Conservation (phyloP, 2,888 invertebrate species). For the Scaptomyza flava region DNA sequence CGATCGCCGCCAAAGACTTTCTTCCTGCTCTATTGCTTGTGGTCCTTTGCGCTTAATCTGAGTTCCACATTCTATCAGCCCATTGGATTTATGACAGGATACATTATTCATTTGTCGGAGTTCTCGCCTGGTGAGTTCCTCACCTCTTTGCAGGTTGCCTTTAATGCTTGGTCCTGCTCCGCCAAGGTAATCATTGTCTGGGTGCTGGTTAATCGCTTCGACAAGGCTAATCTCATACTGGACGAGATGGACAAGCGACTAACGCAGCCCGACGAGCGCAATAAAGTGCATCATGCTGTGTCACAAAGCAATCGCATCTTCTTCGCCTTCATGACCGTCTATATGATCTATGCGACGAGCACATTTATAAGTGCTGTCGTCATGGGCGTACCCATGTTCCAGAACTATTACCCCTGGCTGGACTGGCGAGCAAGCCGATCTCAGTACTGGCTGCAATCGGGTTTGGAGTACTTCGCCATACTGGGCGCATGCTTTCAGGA, state of each 20-base stretch:
- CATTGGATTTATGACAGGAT: conserved; percentile 58
- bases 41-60: conserved; percentile 61
- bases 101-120: conserved; percentile 55
- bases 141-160: conserved; percentile 70
- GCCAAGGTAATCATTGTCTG: conserved; percentile 69
- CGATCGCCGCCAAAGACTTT: conserved; percentile 49
- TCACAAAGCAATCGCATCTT: conserved; percentile 62
- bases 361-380: conserved; percentile 62
- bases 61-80: conserved; percentile 64
- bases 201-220: conserved; percentile 52
- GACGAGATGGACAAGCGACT: conserved; percentile 68
- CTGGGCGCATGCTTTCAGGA: conserved; percentile 70
- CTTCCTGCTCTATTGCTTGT: conserved; percentile 51
- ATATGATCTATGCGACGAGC: conserved; percentile 59
- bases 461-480: conserved; percentile 69
- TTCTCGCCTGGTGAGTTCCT: conserved; percentile 70
- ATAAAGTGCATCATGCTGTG: conserved; percentile 52
- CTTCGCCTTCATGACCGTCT: conserved; percentile 56
- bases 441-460: conserved; percentile 58
- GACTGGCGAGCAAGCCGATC: conserved; percentile 65
- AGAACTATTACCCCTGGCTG: conserved; percentile 70
- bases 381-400: conserved; percentile 69
- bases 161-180: conserved; percentile 71
- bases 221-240: conserved; percentile 56
- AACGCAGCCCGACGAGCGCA: conserved; percentile 43